Base-by-base conservation (phyloP, 2,113 vertebrate genomes). In the Melanerpes formicivorus region DNA sequence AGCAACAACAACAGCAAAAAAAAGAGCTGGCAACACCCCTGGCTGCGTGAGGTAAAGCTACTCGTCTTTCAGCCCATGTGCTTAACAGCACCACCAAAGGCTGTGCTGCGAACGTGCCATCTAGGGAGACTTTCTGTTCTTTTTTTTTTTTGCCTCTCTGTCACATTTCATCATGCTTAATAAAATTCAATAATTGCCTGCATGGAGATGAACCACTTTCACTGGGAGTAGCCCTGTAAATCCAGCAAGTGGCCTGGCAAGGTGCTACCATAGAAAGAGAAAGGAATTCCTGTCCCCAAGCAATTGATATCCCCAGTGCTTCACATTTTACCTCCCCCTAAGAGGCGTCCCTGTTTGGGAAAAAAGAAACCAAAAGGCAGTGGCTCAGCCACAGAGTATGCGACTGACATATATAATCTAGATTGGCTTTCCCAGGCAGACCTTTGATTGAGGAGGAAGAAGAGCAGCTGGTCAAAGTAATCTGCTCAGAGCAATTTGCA, bases 391-490 rank as follows among this genome's bases (percentile, higher is more conserved):
- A 73, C 27, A 2, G 72, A 92, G 85, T 76, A 32, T 84, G 81
- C 82, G 77, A 44, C 75, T 88, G 93, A 96, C 84, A 97, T 95
- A 82, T 86, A 94, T 90, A 93, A 94, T 95, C 95, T 94, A 93
- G 96, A 96, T 84, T 95, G 95, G 96, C 92, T 93, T 83, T 96
- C 91, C 90, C 87, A 91, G 93, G 90, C 95, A 93, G 95, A 95
- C 82, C 83, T 74, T 90, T 96, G 96, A 96, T 95, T 96, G 96
- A 93, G 83, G 93, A 96, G 88, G 96, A 96, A 97, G 95, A 96
- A 96, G 95, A 98, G 96, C 96, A 97, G 97, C 97, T 97, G 97
- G 97, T 92, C 97, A 95, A 97, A 96, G 93, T 97, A 97, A 97
- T 98, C 97, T 96, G 79, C 89, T 95, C 83, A 58, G 84, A 93